Evolutionary conservation across 30 jellyfish, hydroid and myxozoan genomes (phyloP).

Genomic region (Aurelia sp.): DNA sequence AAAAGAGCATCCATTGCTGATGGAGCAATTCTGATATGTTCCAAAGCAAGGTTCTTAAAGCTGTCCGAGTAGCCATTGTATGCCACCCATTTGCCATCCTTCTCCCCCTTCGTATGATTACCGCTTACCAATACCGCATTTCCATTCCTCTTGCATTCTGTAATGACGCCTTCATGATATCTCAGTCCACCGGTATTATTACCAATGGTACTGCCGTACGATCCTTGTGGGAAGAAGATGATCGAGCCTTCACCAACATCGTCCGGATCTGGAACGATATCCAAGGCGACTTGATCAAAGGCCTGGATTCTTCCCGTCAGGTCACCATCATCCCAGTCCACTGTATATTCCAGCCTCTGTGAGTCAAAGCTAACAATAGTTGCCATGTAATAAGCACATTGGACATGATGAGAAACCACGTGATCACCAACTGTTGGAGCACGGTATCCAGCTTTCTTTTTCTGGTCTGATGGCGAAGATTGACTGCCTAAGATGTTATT

Average conservation of each 20-base stretch:
- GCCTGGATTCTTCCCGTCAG: conserved; percentile 75
- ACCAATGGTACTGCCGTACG: conserved; percentile 72
- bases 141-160: conserved; percentile 12
- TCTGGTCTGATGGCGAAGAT: not conserved
- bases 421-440: conserved; percentile 86
- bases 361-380: conserved; percentile 63
- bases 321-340: conserved; percentile 90
- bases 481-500: not conserved
- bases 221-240: conserved; percentile 83
- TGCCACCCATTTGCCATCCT: conserved; percentile 73
- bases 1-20: conserved; percentile 84
- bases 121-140: conserved; percentile 35
- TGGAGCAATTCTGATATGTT: conserved; percentile 73
- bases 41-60: conserved; percentile 32
- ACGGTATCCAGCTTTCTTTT: not conserved
- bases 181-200: conserved; percentile 75
- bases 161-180: conserved; percentile 82
- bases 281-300: conserved; percentile 77
- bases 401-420: conserved; percentile 73
- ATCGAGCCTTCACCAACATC: conserved; percentile 78
- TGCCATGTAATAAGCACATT: conserved; percentile 76
- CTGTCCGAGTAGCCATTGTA: conserved; percentile 51
- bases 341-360: conserved; percentile 71
- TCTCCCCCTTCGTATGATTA: conserved; percentile 75
- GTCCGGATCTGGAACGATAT: conserved; percentile 78